Evolutionary conservation across 2,113 vertebrate genomes (phyloP).

Genomic region (Corythaixoides concolor): DNA sequence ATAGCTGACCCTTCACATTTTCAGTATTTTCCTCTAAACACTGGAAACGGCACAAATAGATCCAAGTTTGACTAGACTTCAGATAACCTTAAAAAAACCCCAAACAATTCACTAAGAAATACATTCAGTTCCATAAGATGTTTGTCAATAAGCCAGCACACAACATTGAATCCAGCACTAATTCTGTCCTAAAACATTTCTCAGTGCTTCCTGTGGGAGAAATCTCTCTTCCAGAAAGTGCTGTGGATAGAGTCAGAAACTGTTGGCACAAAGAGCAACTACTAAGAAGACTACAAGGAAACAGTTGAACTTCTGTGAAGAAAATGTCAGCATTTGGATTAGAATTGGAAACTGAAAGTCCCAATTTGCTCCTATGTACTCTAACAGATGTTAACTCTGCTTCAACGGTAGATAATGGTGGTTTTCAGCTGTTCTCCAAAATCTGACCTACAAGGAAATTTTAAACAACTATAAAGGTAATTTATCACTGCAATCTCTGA

Average conservation of each 20-base stretch:
- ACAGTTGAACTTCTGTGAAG: background rate
- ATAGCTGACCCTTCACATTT: background rate
- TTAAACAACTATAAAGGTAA: background rate
- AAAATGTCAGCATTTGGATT: background rate
- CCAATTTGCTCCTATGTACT: fast-evolving
- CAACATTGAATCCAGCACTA: background rate
- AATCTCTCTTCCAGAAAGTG: background rate
- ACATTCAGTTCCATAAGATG: background rate
- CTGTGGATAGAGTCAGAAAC: background rate
- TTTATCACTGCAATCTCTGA: background rate
- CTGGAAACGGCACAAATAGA: background rate
- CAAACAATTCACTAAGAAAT: background rate
- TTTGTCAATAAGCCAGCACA: background rate
- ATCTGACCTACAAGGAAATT: background rate
- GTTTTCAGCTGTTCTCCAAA: background rate
- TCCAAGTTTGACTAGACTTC: background rate
- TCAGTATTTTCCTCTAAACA: background rate
- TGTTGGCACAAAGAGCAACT: background rate
- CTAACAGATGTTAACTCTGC: background rate
- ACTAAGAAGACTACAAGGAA: background rate
- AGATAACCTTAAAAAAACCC: background rate
- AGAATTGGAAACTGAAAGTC: background rate
- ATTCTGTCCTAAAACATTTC: background rate
- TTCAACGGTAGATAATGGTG: background rate
- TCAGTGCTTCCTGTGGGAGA: background rate